These are phyloP conservation scores for Stegophylla sp. DNA, from an alignment of 2,888 invertebrate genomes.

Conservation along the genomic window DNA sequence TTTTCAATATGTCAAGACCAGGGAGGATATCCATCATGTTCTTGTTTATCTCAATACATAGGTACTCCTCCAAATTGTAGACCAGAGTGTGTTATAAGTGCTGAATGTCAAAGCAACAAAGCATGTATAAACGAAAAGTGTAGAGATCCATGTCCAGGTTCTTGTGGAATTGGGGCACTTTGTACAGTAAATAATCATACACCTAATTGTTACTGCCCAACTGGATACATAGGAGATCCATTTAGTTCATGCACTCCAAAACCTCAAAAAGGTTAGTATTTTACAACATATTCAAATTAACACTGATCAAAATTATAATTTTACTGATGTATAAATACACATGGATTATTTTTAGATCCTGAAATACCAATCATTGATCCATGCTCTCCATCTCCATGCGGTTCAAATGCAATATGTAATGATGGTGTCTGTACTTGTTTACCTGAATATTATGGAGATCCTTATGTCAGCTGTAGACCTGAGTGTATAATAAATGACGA, in stretches of 20 bases:
- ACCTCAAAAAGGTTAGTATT: slow-evolving; percentile 64
- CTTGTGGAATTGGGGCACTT: slow-evolving; percentile 64
- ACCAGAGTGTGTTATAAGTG: slow-evolving; percentile 71
- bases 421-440: slow-evolving; percentile 73
- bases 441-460: slow-evolving; percentile 71
- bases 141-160: slow-evolving; percentile 64
- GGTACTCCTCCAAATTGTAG: slow-evolving; percentile 80
- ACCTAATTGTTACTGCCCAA: slow-evolving; percentile 71
- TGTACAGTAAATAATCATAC: slow-evolving; percentile 74
- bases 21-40: slow-evolving; percentile 74
- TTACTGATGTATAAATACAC: background rate
- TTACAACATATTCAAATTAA: background rate
- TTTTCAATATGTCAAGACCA: slow-evolving; percentile 76
- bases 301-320: background rate
- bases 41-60: slow-evolving; percentile 74
- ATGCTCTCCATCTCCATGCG: slow-evolving; percentile 77
- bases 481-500: slow-evolving; percentile 79
- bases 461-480: slow-evolving; percentile 75
- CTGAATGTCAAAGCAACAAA: slow-evolving; percentile 64
- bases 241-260: slow-evolving; percentile 73
- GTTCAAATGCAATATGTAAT: slow-evolving; percentile 73
- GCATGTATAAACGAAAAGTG: slow-evolving; percentile 64
- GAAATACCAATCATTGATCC: slow-evolving; percentile 66
- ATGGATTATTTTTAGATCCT: slow-evolving; percentile 13
- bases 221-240: slow-evolving; percentile 79